Base-by-base conservation (phyloP, 2,888 invertebrate genomes). In the Ephialtes manifestator region DNA sequence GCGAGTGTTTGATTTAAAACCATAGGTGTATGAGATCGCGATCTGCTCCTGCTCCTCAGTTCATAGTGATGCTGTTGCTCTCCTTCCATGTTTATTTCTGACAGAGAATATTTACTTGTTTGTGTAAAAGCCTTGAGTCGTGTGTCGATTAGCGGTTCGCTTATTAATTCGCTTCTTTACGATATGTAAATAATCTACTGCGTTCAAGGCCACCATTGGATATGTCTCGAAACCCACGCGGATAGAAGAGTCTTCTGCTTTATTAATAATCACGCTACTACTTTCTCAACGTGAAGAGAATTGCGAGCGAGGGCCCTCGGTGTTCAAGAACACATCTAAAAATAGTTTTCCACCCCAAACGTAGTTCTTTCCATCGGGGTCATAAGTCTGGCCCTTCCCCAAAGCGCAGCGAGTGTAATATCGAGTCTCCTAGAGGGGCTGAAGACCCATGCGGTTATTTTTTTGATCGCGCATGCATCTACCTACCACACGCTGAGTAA, bases 11-110 rank as follows among this genome's bases (percentile, higher is more conserved):
- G 88, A 76, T 68, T 90, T 15, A 86, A 83, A 46, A 91, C 85
- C 87, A 91, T 90, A 3, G 94, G 94, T 46, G 94, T 94, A 74
- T 90, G 91, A 2, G 94, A 94, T 63, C 94, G 89, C 28, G 94
- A 93, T 84, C 94, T 90, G 82, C 93, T 93, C 58, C 92, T 90
- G 68, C 91, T 93, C 72, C 94, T 87, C 70, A 94, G 83, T 79
- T 93, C 93, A 70, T 94, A 94, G 71, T 92, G 91, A 87, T 90
- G 92, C 67, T 89, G 91, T 20, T 86, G 89, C 48, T 93, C 93
- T 35, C 86, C 88, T 70, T 93, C 93, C 93, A 93, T 93, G 58
- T 78, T 89, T 35, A 7, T 46, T 18, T 46, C 43, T 68, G n/a
- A 43, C 24, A 7, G 11, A 20, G 3, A 43, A 65, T 31, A 35